These are phyloP conservation scores for Percopsis transmontana DNA, from an alignment of 2,113 vertebrate species.

Conservation along the genomic window DNA sequence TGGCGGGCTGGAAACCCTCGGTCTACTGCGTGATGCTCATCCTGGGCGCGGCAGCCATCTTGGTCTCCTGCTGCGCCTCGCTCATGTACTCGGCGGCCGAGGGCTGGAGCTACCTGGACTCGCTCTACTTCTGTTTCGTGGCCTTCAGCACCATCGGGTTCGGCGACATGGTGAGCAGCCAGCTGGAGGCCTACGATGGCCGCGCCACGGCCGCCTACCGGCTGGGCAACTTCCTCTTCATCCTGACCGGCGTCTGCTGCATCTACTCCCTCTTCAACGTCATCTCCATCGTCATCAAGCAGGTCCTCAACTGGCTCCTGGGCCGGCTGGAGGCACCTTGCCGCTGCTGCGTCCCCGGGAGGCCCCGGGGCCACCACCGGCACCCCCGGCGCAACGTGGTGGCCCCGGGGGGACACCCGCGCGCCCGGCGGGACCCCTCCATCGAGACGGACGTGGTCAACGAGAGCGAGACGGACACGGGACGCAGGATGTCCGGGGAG, in stretches of 20 bases:
- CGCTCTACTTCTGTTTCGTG: constrained; percentile 97
- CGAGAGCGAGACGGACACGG: constrained; percentile 86
- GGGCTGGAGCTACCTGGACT: constrained; percentile 95
- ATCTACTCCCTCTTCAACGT: constrained; percentile 98
- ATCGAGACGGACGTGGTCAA: constrained; percentile 87
- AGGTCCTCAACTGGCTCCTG: constrained; percentile 95
- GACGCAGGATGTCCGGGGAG: constrained; percentile 90
- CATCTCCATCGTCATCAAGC: constrained; percentile 97
- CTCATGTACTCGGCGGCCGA: constrained; percentile 90
- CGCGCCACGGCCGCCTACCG: constrained; percentile 81
- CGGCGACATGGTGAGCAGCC: constrained; percentile 96
- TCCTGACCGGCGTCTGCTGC: constrained; percentile 94
- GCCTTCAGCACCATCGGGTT: constrained; percentile 98
- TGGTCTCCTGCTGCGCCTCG: constrained; percentile 93
- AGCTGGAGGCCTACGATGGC: constrained; percentile 83
- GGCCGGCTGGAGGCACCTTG: constrained; percentile 80
- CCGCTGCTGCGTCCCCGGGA: constrained; percentile 77
- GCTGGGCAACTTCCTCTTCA: constrained; percentile 92
- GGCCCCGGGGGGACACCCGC: constrained; percentile 80
- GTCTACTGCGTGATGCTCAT: constrained; percentile 97
- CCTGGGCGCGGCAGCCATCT: constrained; percentile 85
- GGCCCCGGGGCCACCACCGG: constrained; percentile 62
- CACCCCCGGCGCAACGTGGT: constrained; percentile 84
- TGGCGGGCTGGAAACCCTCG: constrained; percentile 93
- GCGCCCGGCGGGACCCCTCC: constrained; percentile 81